Evolutionary conservation across 2,888 invertebrate species (phyloP), one percentile per base, ranked within the genome.

Genomic region (Phyto melanocephala): DNA sequence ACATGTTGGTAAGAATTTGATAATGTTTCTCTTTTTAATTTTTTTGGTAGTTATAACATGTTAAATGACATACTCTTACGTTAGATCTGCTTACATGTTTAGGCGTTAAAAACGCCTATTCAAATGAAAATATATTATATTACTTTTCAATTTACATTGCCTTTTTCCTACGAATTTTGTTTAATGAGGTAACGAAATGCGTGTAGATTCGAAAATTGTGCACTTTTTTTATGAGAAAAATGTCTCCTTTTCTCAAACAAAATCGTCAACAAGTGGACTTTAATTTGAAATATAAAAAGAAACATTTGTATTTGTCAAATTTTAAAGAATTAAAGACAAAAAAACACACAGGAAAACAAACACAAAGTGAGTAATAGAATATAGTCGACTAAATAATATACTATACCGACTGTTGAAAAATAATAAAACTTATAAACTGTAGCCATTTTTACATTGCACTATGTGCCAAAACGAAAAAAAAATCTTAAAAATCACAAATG

Each of bases 91-190:
- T 42, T 35, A 47, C 37, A 37, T 68, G 68, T 56, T 75, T 40
- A 63, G 80, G 74, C 74, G 68, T 74, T 80, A 35, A 54, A 72
- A 74, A 74, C 80, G 63, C 75, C 80, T 63, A 58, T 70, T 71
- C 37, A 62, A 24, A 28, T 50, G 13, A 45, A 54, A 24, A 76
- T 75, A 67, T 63, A 28, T 58, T 42, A 37, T 47, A 70, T 50
- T 45, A 58, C 15, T 70, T 80, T 80, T 80, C 70, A 80, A 75
- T 70, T 80, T 50, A 75, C 70, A 75, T 70, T 65, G 56, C 70
- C 70, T 63, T 75, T 58, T 56, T 20, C 35, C 35, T 35, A 56
- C 7, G 6, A 13, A 28, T 28, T 33, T 35, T 20, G 15, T 20
- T 22, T 8, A 63, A 74, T 28, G 20, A 63, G 65, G 56, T 67